A percentile compares a stretch with the other conserved stretches of the same genome.
phyloP scores from a whole-genome alignment of 2,888 invertebrate species.

The Liodrosophila aerea region DNA sequence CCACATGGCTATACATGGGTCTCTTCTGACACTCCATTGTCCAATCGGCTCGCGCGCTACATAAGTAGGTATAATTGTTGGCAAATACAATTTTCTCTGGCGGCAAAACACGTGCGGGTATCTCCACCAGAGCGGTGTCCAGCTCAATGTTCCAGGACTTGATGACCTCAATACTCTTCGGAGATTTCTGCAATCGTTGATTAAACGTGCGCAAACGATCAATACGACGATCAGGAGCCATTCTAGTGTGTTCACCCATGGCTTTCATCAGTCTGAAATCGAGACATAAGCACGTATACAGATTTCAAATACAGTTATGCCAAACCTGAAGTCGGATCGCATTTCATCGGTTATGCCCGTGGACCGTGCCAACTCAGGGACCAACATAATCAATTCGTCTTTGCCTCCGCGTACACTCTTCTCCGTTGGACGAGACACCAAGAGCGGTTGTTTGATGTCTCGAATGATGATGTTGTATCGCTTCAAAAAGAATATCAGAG shows the following conservation, averaged over 20 bases:
- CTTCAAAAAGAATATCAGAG: constrained; percentile 73
- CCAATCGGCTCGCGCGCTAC: constrained; percentile 88
- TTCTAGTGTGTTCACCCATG: constrained; percentile 88
- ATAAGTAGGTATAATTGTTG: constrained; percentile 50
- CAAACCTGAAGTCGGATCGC: constrained; percentile 85
- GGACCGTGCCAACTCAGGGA: constrained; percentile 92
- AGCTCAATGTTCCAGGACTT: constrained; percentile 89
- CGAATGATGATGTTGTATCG: constrained; percentile 87
- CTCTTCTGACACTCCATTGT: constrained; percentile 85
- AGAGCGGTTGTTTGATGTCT: constrained; percentile 88
- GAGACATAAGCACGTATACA: background rate
- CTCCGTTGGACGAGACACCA: constrained; percentile 88
- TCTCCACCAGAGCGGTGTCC: constrained; percentile 85
- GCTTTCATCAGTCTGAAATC: constrained; percentile 85
- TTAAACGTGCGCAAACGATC: constrained; percentile 87
- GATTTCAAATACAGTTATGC: constrained; percentile 79
- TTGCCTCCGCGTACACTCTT: constrained; percentile 89
- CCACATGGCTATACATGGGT: constrained; percentile 80
- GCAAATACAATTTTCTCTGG: constrained; percentile 86
- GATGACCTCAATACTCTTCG: constrained; percentile 85
- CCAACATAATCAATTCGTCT: constrained; percentile 87
- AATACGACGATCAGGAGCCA: constrained; percentile 87
- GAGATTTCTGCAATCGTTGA: constrained; percentile 84
- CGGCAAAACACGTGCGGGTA: constrained; percentile 87
- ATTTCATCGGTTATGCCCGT: constrained; percentile 91